Percentiles rank a stretch among this genome's conserved stretches.
phyloP scores from a whole-genome alignment of 1,140 invertebrate species.

The Lamellibrachia luymesi region DNA sequence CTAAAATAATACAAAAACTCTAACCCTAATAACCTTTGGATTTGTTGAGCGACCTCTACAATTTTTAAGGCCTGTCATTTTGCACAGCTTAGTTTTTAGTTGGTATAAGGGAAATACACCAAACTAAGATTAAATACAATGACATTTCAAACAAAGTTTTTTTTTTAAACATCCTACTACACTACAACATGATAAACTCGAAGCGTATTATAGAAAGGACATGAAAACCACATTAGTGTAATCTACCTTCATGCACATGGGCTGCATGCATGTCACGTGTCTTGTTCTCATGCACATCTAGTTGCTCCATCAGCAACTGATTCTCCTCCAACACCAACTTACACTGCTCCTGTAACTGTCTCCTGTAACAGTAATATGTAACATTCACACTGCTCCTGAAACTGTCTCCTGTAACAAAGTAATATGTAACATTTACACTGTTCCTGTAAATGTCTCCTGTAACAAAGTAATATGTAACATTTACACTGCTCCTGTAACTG shows the following conservation, averaged over 20 bases:
- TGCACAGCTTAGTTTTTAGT: no score
- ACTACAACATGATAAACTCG: no score
- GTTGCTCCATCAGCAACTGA: slow-evolving; percentile 51
- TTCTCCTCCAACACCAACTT: slow-evolving; percentile 53
- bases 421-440: background rate
- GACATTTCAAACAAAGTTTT: background rate
- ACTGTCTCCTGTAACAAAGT: background rate
- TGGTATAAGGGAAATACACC: no score
- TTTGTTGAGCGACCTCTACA: no score
- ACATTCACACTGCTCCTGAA: slow-evolving; percentile 1
- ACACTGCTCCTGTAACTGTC: slow-evolving; percentile 51
- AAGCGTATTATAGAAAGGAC: no score
- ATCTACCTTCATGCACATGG: slow-evolving; percentile 38
- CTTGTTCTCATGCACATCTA: slow-evolving; percentile 48
- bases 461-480: no score
- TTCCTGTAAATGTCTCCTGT: background rate
- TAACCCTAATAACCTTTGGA: no score
- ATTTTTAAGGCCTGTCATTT: no score
- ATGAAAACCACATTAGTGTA: background rate
- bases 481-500: no score
- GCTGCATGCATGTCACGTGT: slow-evolving; percentile 45
- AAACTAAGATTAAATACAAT: background rate
- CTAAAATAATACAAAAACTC: no score
- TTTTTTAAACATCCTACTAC: background rate
- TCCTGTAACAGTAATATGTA: slow-evolving; percentile 40